A percentile compares a stretch with the other conserved stretches of the same genome.
Evolutionary conservation across 2,888 invertebrate genomes (phyloP).

Genomic region (Andrena haemorrhoa): DNA sequence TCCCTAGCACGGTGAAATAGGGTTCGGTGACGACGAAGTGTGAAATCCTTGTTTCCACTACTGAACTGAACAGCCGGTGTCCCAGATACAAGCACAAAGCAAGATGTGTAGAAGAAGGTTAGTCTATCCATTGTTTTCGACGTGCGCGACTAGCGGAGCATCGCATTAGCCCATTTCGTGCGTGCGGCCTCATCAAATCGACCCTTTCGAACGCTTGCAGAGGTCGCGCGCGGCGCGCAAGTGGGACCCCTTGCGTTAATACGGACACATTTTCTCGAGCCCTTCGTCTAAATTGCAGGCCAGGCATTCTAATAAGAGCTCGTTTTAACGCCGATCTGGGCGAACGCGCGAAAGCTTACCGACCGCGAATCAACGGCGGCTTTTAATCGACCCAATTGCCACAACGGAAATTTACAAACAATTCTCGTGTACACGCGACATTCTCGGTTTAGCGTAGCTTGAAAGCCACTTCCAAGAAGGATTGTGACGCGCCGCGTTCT

Average conservation of each 20-base stretch:
- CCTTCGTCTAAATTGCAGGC: constrained; percentile 19
- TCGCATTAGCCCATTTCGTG: no score
- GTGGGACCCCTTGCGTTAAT: neutral
- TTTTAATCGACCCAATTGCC: constrained; percentile 38
- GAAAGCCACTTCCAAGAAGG: constrained; percentile 40
- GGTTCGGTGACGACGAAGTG: no score
- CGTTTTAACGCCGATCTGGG: constrained; percentile 21
- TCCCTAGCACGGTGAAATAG: no score
- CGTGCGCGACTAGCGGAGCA: no score
- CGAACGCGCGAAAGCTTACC: constrained; percentile 42
- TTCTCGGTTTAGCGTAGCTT: constrained; percentile 27
- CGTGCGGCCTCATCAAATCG: no score
- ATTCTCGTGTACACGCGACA: constrained; percentile 37
- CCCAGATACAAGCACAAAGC: no score
- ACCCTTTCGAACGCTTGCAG: no score
- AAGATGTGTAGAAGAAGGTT: no score
- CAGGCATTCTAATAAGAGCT: constrained; percentile 6
- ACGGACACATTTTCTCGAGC: neutral
- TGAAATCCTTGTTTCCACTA: no score
- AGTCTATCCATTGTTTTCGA: no score
- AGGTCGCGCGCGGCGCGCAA: neutral
- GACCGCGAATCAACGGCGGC: constrained; percentile 21
- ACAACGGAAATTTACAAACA: constrained; percentile 34
- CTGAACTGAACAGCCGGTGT: no score
- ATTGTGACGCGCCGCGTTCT: constrained; percentile 2